These are phyloP conservation scores for Priocnemis perturbator DNA, from an alignment of 2,888 invertebrate genomes.

Conservation along the genomic window DNA sequence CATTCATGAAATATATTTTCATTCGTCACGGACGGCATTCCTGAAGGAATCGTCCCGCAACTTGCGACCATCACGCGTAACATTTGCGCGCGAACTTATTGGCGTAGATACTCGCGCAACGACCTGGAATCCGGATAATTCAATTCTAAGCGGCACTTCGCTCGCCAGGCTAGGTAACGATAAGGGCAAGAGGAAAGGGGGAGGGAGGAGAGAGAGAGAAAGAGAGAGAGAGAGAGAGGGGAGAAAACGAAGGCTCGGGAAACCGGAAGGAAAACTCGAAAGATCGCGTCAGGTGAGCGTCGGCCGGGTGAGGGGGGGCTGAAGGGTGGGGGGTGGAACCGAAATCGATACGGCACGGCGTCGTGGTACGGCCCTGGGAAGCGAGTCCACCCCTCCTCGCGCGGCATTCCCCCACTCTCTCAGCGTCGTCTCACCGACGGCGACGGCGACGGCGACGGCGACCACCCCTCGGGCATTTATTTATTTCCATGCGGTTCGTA, in stretches of 20 bases:
- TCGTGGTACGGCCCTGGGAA: conserved; percentile 13
- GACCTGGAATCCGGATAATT: no score
- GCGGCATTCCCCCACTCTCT: not conserved
- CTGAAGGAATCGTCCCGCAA: no score
- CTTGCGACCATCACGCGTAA: no score
- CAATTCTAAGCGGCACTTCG: no score
- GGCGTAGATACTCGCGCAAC: no score
- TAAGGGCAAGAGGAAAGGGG: not conserved
- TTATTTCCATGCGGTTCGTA: conserved; percentile 64
- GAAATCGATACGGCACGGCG: conserved; percentile 32
- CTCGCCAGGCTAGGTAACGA: not conserved
- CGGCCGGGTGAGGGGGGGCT: conserved; percentile 23
- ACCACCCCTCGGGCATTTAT: conserved; percentile 60
- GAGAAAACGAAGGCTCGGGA: conserved; percentile 14
- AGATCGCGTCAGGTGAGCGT: conserved; percentile 11
- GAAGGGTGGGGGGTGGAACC: conserved; percentile 28
- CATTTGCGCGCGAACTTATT: no score
- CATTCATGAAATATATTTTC: no score
- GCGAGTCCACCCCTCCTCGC: conserved; percentile 19
- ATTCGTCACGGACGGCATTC: no score
- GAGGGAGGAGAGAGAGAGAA: conserved; percentile 1
- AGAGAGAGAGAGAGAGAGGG: not conserved
- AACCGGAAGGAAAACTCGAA: not conserved
- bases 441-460: conserved; percentile 40
- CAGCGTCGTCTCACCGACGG: conserved; percentile 27